Percentiles rank a stretch among this genome's conserved stretches.
Conservation (phyloP, 30 jellyfish, hydroid and myxozoan species). For the Cassiopea xamachana region DNA sequence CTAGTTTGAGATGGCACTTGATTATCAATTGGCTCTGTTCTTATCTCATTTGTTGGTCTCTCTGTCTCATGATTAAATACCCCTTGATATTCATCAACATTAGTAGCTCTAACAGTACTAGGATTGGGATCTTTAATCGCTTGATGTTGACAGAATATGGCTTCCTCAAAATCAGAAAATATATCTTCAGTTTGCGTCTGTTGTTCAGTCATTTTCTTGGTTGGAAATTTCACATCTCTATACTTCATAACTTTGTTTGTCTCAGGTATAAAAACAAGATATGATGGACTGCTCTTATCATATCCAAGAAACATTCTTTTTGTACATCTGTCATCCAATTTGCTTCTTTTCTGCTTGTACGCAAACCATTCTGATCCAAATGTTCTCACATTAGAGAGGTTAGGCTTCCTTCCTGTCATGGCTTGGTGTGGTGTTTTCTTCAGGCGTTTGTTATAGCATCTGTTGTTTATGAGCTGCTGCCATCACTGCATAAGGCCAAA, state of each 20-base stretch:
- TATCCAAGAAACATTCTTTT: conserved; percentile 64
- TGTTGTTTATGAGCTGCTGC: conserved; percentile 77
- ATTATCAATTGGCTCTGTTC: conserved; percentile 21
- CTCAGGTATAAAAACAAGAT: conserved; percentile 30
- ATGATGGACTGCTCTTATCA: conserved; percentile 62
- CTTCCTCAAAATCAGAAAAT: conserved; percentile 11
- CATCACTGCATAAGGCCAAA: conserved; percentile 87
- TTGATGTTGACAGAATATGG: neutral
- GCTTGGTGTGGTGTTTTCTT: conserved; percentile 50
- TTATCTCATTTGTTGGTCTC: neutral
- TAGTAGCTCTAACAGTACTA: neutral
- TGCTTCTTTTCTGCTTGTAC: conserved; percentile 22
- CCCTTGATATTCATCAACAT: conserved; percentile 8
- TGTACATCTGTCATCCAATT: conserved; percentile 26
- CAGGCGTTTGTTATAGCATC: conserved; percentile 52
- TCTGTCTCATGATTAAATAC: neutral
- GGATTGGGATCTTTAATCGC: neutral
- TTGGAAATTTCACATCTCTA: conserved; percentile 26
- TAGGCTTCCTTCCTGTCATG: conserved; percentile 66
- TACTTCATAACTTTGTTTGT: conserved; percentile 38
- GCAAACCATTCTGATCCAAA: conserved; percentile 81
- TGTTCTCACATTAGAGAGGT: conserved; percentile 39
- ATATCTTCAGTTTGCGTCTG: conserved; percentile 11
- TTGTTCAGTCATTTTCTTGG: conserved; percentile 4
- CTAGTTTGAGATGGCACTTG: conserved; percentile 25